phyloP scores from a whole-genome alignment of 2,888 invertebrate genomes.

The Ashinkailepas kermadecensis region DNA sequence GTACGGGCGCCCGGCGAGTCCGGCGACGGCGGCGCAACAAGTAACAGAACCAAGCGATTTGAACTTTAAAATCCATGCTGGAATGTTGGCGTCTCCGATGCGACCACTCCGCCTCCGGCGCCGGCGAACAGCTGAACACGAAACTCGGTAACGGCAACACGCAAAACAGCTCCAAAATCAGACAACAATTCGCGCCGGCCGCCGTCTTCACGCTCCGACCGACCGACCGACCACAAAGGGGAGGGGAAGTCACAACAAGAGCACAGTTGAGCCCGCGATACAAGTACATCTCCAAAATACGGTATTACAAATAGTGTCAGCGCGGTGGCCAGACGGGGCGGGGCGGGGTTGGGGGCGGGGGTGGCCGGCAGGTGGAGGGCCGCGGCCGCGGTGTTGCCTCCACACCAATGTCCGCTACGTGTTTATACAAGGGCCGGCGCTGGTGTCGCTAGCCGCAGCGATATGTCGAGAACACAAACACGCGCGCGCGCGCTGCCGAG shows the following conservation, averaged over 20 bases:
- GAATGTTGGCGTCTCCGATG: slow-evolving; percentile 18
- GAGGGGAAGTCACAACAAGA: slow-evolving; percentile 20
- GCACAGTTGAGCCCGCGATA: slow-evolving; percentile 19
- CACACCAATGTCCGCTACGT: not conserved
- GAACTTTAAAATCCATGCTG: slow-evolving; percentile 19
- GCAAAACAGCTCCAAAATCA: slow-evolving; percentile 21
- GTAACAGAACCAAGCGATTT: slow-evolving; percentile 20
- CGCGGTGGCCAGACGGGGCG: not conserved
- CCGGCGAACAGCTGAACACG: slow-evolving; percentile 14
- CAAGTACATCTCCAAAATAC: slow-evolving; percentile 19
- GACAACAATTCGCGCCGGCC: not conserved
- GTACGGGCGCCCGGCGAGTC: not conserved
- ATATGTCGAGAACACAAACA: slow-evolving; percentile 2
- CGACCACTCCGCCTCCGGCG: not conserved
- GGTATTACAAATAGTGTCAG: not conserved
- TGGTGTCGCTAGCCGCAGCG: not conserved
- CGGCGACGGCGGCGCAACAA: not conserved
- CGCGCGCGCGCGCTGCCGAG: not conserved
- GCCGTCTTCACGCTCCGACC: not conserved
- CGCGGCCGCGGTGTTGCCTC: not conserved
- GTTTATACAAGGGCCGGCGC: not conserved
- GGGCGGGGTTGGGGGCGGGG: not conserved
- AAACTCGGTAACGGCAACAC: slow-evolving; percentile 18
- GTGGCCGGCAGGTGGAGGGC: not conserved
- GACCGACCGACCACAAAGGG: not conserved